Evolutionary conservation across 2,888 invertebrate species (phyloP), one percentile per base, ranked within the genome.

Genomic region (Orchesella flavescens): DNA sequence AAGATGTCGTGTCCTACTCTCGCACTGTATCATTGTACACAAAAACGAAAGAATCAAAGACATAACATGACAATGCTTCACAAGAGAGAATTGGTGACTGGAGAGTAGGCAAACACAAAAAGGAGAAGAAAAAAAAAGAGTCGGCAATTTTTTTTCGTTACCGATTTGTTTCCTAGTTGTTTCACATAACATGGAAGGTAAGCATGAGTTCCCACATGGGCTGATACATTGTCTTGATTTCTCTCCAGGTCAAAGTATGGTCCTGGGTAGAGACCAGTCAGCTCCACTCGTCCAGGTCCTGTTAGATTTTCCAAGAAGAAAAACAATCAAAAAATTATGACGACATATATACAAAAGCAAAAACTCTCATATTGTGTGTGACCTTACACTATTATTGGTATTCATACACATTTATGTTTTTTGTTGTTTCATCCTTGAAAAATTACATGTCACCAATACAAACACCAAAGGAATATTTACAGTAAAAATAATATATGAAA

Each of bases 161-260:
- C 96, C 82, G 96, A 96, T 92, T 96, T 96, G 92, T 96, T 96
- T 89, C 96, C 95, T 89, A 96, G 92, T 91, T 96, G 96, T 87
- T 95, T 95, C 87, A 95, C 94, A 79, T 78, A 95, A 93, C 96
- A 97, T 84, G 96, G 96, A 87, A 97, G 92, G 91, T 95, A 96
- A 89, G 96, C 96, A 91, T 95, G 95, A 83, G 95, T 95, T 89
- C 96, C 96, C 89, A 96, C 93, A 91, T 97, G 96, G 89, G 96
- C 95, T 88, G 96, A 96, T 91, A 96, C 94, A 92, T 96, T 96
- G 90, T 94, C 95, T 89, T 95, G 94, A 84, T 88, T 87, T 87
- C 94, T 94, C 88, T 93, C 91, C 86, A 95, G 93, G 91, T 96
- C 96, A 91, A 96, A 94, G 92, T 95, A 96, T 87, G 96, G 96